These are phyloP conservation scores for Danaus plexippus DNA, from an alignment of 1,140 invertebrate genomes.

Conservation along the genomic window DNA sequence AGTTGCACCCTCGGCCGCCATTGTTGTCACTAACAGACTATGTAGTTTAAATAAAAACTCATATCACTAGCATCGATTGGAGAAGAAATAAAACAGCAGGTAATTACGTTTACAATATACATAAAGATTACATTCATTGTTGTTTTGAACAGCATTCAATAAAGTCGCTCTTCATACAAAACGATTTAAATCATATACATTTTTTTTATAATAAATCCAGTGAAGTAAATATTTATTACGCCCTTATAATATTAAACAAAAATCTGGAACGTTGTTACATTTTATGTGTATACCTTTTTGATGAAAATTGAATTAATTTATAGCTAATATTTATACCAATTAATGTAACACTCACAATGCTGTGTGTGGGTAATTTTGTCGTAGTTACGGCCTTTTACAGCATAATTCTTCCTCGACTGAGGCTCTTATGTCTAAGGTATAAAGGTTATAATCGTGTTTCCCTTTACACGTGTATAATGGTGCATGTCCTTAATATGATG, in stretches of 20 bases:
- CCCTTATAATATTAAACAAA: too few species aligned
- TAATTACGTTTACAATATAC: not conserved
- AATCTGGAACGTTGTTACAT: too few species aligned
- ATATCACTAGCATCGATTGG: constrained; percentile 13
- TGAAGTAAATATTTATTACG: not conserved
- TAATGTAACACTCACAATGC: constrained; percentile 35
- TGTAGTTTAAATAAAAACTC: constrained; percentile 33
- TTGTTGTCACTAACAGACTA: constrained; percentile 22
- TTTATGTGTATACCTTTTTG: too few species aligned
- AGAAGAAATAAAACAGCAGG: constrained; percentile 2
- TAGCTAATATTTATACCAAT: constrained; percentile 43
- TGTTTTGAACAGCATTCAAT: not conserved
- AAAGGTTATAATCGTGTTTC: constrained; percentile 31
- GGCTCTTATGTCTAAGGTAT: constrained; percentile 21
- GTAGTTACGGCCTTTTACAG: constrained; percentile 13
- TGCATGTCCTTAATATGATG: constrained; percentile 58
- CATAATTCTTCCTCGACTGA: constrained; percentile 3
- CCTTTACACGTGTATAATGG: constrained; percentile 30
- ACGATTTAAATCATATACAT: not conserved
- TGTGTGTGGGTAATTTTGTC: constrained; percentile 20
- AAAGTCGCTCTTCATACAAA: constrained; percentile 1
- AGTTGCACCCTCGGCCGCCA: constrained; percentile 16
- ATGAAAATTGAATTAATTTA: constrained; percentile 12
- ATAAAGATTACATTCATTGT: constrained; percentile 1
- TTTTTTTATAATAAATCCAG: not conserved